These are phyloP conservation scores for Harpagifer antarcticus DNA, from an alignment of 2,797 vertebrate species.

Conservation along the genomic window DNA sequence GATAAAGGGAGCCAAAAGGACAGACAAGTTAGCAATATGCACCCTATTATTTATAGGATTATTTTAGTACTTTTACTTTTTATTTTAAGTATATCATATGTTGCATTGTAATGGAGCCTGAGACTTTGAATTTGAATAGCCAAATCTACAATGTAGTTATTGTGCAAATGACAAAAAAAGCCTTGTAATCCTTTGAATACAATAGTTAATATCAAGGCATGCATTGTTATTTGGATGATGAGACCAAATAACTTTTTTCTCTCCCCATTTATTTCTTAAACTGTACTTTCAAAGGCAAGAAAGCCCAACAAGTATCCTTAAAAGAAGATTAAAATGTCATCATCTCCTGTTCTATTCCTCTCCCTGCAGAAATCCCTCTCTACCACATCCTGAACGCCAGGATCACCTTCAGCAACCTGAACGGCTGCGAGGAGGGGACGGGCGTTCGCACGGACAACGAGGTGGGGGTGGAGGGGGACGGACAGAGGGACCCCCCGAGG, in stretches of 20 bases:
- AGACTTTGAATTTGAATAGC: too few relatives aligned
- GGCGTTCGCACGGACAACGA: constrained; percentile 70
- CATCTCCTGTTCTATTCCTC: neutral
- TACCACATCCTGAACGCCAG: constrained; percentile 98
- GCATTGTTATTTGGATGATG: neutral
- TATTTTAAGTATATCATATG: too few relatives aligned
- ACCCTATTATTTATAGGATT: too few relatives aligned
- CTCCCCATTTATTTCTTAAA: too few relatives aligned
- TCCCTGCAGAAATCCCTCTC: constrained; percentile 93
- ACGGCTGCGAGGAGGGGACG: constrained; percentile 91
- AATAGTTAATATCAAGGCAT: neutral
- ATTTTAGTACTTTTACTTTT: too few relatives aligned
- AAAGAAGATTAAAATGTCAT: neutral
- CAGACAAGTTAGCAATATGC: neutral
- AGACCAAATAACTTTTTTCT: neutral
- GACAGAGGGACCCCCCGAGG: constrained; percentile 84
- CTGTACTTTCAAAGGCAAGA: too few relatives aligned
- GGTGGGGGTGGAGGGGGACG: constrained; percentile 55
- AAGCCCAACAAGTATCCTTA: too few relatives aligned
- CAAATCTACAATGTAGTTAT: too few relatives aligned
- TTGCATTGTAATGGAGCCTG: too few relatives aligned
- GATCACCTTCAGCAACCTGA: constrained; percentile 98
- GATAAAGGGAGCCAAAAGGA: neutral
- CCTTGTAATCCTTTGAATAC: neutral
- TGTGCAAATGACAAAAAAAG: too few relatives aligned